Conservation (phyloP, 2,113 vertebrate species). For the Tychaedon coryphoeus region DNA sequence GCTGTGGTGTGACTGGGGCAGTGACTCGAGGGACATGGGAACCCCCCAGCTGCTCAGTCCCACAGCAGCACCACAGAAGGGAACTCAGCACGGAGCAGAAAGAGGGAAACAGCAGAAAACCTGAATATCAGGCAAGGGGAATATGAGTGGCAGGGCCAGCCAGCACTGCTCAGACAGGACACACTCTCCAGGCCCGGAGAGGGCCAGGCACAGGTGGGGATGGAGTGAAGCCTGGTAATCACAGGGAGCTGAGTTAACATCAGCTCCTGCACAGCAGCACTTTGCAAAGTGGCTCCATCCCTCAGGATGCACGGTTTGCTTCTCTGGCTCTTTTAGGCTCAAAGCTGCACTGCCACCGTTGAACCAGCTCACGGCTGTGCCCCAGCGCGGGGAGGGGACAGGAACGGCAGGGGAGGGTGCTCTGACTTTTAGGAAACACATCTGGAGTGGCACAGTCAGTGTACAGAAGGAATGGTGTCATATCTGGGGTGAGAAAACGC, state of each 20-base stretch:
- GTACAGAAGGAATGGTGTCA: background rate
- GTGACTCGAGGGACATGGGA: background rate
- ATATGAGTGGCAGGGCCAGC: background rate
- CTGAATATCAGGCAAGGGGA: background rate
- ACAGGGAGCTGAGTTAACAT: background rate
- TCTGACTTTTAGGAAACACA: background rate
- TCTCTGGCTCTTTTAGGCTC: background rate
- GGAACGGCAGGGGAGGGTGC: too few species aligned
- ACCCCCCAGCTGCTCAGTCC: background rate
- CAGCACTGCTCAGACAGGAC: background rate
- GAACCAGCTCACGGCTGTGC: background rate
- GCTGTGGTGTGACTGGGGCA: background rate
- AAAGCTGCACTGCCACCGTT: too few species aligned
- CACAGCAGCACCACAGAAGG: background rate
- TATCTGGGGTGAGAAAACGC: background rate
- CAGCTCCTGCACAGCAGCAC: background rate
- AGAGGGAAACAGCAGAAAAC: background rate
- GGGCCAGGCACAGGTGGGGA: background rate
- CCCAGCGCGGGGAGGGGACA: background rate
- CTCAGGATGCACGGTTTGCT: background rate
- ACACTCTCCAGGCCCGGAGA: background rate
- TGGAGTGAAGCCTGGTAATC: background rate
- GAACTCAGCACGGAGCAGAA: background rate
- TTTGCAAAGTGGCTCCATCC: background rate
- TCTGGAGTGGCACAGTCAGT: accelerated